A percentile compares a stretch with the other conserved stretches of the same genome.
Evolutionary conservation across 2,113 vertebrate genomes (phyloP).

Genomic region (Cricetomys ansorgei): DNA sequence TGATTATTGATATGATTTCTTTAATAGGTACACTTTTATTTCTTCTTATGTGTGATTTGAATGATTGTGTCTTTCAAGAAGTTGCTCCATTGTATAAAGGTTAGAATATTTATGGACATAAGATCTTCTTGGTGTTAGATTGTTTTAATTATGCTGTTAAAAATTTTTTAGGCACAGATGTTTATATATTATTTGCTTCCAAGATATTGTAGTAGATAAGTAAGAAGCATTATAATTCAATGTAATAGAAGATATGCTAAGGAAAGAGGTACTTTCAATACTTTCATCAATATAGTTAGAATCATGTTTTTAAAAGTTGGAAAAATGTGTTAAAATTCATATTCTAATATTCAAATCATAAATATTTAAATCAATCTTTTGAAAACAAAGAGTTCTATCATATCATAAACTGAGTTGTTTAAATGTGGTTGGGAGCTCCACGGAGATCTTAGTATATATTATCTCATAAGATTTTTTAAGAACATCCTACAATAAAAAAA

Average conservation of each 20-base stretch:
- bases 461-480: neutral
- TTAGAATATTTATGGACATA: neutral
- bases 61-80: neutral
- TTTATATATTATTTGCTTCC: slow-evolving; percentile 8
- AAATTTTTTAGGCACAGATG: neutral
- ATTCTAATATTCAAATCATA: slow-evolving; percentile 26
- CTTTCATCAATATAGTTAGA: neutral
- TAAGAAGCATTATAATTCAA: neutral
- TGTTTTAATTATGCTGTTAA: slow-evolving; percentile 16
- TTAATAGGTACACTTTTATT: neutral
- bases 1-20: neutral
- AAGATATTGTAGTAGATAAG: neutral
- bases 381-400: slow-evolving; percentile 3
- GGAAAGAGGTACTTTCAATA: neutral
- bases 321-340: neutral
- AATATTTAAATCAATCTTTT: slow-evolving; percentile 29
- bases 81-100: neutral
- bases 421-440: neutral
- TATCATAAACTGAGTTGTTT: neutral
- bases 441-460: neutral
- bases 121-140: neutral
- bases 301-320: slow-evolving; percentile 1
- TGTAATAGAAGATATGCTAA: neutral
- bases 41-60: neutral
- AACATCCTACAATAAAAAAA: slow-evolving; percentile 22